These are phyloP conservation scores for Tetramorium parvispinum DNA, from an alignment of 1,140 invertebrate genomes.

Conservation along the genomic window DNA sequence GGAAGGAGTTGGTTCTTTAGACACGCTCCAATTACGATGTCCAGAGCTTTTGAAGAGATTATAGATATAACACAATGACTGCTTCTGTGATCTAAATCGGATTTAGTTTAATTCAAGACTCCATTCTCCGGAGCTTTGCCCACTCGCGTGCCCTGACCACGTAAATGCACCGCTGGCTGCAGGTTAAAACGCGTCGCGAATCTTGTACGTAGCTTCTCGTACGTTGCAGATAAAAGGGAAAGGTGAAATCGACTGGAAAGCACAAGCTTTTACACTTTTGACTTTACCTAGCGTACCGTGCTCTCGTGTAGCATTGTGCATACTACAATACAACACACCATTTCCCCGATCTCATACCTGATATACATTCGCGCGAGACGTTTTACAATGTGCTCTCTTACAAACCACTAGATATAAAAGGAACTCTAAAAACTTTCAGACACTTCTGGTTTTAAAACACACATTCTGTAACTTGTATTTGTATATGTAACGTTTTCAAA, in stretches of 20 bases:
- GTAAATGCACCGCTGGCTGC: conserved; percentile 35
- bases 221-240: conserved; percentile 70
- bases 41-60: conserved; percentile 66
- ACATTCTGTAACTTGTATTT: neutral
- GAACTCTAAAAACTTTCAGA: conserved; percentile 41
- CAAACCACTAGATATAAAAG: conserved; percentile 28
- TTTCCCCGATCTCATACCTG: conserved; percentile 37
- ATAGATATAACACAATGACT: conserved; percentile 70
- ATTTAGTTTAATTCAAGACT: conserved; percentile 70
- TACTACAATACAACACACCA: conserved; percentile 27
- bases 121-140: conserved; percentile 59
- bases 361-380: conserved; percentile 48
- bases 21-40: conserved; percentile 74
- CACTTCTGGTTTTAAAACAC: conserved; percentile 19
- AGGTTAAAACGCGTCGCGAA: conserved; percentile 68
- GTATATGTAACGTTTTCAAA: neutral
- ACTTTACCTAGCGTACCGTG: conserved; percentile 57
- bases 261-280: conserved; percentile 75
- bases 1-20: conserved; percentile 56
- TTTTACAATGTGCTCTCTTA: conserved; percentile 33
- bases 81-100: conserved; percentile 70
- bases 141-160: conserved; percentile 64
- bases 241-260: conserved; percentile 74
- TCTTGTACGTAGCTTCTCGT: conserved; percentile 61
- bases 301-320: conserved; percentile 46